These are phyloP conservation scores for Rhabdophis nuchalis DNA, from an alignment of 2,797 vertebrate species.

Conservation along the genomic window DNA sequence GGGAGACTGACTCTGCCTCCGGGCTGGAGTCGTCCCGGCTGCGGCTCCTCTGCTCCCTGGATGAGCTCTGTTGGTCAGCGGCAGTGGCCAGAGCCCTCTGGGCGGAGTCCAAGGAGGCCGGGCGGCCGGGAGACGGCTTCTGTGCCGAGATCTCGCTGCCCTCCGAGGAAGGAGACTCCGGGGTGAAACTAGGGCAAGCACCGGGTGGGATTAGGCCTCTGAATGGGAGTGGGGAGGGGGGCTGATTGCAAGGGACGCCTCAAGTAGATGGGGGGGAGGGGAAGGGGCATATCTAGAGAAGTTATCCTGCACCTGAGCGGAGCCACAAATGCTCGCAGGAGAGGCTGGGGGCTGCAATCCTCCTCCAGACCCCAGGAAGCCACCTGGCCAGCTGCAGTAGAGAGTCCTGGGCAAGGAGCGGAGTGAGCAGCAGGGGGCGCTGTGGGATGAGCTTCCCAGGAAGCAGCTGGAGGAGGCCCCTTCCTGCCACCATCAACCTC, in stretches of 20 bases:
- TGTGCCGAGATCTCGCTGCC: background rate
- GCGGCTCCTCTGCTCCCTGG: constrained; percentile 62
- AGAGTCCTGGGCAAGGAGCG: background rate
- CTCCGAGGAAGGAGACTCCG: constrained; percentile 62
- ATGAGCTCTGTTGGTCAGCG: constrained; percentile 52
- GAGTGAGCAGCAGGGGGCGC: constrained; percentile 45
- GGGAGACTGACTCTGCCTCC: constrained; percentile 63
- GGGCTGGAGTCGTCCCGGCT: constrained; percentile 69
- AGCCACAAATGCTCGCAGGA: background rate
- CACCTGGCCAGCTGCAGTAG: background rate
- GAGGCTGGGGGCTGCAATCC: background rate
- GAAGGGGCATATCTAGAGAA: background rate
- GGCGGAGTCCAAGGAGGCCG: constrained; percentile 60
- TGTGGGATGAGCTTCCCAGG: background rate
- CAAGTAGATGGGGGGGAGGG: background rate
- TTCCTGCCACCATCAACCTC: background rate
- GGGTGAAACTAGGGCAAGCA: constrained; percentile 52
- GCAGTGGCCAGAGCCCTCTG: constrained; percentile 58
- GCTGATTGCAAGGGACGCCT: background rate
- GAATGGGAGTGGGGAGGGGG: background rate
- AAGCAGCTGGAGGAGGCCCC: background rate
- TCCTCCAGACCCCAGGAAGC: background rate
- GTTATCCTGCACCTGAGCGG: background rate
- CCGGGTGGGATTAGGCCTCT: accelerated
- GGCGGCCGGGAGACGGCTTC: constrained; percentile 60